Evolutionary conservation across 2,888 invertebrate genomes (phyloP).

Genomic region (Leptinotarsa juncta): DNA sequence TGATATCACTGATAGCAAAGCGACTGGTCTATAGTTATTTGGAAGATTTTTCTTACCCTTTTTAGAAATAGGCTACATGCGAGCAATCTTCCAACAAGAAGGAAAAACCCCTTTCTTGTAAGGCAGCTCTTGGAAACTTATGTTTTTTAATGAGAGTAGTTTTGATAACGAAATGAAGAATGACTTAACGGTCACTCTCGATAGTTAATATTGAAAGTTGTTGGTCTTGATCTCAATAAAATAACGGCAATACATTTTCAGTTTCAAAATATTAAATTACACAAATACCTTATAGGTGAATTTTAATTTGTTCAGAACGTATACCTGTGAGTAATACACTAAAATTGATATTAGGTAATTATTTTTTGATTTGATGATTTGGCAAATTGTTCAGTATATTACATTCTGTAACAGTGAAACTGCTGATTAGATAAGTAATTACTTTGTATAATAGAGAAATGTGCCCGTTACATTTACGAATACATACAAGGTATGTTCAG

Average conservation of each 20-base stretch:
- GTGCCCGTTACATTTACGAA: too few species aligned
- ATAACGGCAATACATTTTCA: neutral
- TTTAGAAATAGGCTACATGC: too few species aligned
- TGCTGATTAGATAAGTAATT: neutral
- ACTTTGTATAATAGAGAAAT: neutral
- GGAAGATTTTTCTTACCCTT: too few species aligned
- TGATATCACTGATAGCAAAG: too few species aligned
- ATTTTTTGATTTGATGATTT: slow-evolving; percentile 1
- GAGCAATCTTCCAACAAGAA: too few species aligned
- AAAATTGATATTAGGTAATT: neutral
- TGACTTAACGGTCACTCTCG: neutral
- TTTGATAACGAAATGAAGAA: too few species aligned
- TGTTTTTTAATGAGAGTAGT: too few species aligned
- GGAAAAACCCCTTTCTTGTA: too few species aligned
- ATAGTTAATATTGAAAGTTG: neutral
- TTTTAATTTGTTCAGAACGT: neutral
- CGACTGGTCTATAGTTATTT: too few species aligned
- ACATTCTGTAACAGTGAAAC: neutral
- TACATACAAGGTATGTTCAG: too few species aligned
- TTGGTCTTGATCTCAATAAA: neutral
- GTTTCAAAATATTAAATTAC: neutral
- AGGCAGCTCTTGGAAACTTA: too few species aligned
- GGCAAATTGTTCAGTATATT: neutral
- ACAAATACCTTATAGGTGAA: neutral
- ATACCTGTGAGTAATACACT: neutral